Evolutionary conservation across 2,888 invertebrate genomes (phyloP).

Genomic region (Ectemnius lituratus): DNA sequence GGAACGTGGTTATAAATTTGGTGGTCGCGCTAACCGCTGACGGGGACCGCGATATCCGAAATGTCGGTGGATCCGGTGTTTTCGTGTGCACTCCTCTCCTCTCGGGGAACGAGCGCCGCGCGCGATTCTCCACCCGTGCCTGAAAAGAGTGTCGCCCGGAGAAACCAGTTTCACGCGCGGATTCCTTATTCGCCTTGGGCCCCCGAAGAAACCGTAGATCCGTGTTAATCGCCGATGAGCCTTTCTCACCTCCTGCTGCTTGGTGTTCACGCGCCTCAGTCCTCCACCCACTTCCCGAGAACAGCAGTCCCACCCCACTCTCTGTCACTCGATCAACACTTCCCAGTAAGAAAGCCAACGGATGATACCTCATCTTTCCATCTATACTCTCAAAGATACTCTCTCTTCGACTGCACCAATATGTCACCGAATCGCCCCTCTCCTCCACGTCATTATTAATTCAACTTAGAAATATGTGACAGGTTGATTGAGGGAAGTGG

Average conservation of each 20-base stretch:
- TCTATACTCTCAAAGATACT: neutral
- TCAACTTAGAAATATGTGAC: neutral
- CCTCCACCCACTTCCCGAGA: neutral
- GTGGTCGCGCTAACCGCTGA: conserved; percentile 60
- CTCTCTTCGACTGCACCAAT: too few relatives aligned
- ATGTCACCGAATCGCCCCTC: neutral
- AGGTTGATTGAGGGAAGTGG: neutral
- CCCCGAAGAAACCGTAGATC: conserved; percentile 69
- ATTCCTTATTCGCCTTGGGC: conserved; percentile 67
- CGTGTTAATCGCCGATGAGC: conserved; percentile 70
- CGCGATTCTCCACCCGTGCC: conserved; percentile 45
- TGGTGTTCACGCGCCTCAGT: neutral
- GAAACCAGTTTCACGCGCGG: conserved; percentile 66
- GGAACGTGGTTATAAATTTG: conserved; percentile 59
- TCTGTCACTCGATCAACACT: neutral
- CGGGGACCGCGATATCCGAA: conserved; percentile 65
- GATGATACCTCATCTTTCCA: neutral
- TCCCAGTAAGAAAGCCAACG: neutral
- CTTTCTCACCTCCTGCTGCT: conserved; percentile 22
- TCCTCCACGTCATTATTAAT: neutral
- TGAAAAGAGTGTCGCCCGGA: conserved; percentile 55
- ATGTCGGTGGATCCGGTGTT: conserved; percentile 64
- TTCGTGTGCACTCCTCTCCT: conserved; percentile 46
- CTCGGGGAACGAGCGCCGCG: conserved; percentile 29
- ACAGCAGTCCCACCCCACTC: neutral